These are phyloP conservation scores for Spatula clypeata DNA, from an alignment of 2,797 vertebrate genomes.

Conservation along the genomic window DNA sequence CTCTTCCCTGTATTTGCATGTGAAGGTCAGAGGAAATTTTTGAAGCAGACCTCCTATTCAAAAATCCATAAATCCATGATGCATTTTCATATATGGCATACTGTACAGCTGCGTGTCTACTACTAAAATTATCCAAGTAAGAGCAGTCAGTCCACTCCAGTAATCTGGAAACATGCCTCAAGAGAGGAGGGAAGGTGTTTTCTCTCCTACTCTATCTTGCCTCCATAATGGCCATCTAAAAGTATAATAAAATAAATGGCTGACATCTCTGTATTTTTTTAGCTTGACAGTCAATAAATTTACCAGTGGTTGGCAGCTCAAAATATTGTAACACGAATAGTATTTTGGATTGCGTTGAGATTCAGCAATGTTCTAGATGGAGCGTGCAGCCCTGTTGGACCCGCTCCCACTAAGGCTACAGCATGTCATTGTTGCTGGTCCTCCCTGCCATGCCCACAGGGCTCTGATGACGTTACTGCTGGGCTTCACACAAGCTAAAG, in stretches of 20 bases:
- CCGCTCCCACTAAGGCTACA: neutral
- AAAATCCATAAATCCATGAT: conserved; percentile 28
- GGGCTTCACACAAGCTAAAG: conserved; percentile 28
- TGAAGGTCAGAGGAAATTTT: neutral
- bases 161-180: conserved; percentile 46
- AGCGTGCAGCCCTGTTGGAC: neutral
- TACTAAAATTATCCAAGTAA: conserved; percentile 5
- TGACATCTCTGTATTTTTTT: conserved; percentile 20
- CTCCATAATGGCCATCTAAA: neutral
- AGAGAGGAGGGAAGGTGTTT: conserved; percentile 1
- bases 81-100: neutral
- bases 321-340: conserved; percentile 34
- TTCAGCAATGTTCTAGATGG: conserved; percentile 33
- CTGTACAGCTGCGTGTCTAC: neutral
- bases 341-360: conserved; percentile 40
- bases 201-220: conserved; percentile 18
- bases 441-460: conserved; percentile 7
- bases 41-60: neutral
- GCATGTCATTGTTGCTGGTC: conserved; percentile 11
- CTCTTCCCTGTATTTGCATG: neutral
- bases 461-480: conserved; percentile 35
- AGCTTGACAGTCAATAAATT: conserved; percentile 62
- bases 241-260: conserved; percentile 41
- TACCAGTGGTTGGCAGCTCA: conserved; percentile 28
- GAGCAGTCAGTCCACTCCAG: neutral